A percentile compares a stretch with the other conserved stretches of the same genome.
Evolutionary conservation across 1,140 invertebrate species (phyloP).

Genomic region (Neoseiulus cucumeris): DNA sequence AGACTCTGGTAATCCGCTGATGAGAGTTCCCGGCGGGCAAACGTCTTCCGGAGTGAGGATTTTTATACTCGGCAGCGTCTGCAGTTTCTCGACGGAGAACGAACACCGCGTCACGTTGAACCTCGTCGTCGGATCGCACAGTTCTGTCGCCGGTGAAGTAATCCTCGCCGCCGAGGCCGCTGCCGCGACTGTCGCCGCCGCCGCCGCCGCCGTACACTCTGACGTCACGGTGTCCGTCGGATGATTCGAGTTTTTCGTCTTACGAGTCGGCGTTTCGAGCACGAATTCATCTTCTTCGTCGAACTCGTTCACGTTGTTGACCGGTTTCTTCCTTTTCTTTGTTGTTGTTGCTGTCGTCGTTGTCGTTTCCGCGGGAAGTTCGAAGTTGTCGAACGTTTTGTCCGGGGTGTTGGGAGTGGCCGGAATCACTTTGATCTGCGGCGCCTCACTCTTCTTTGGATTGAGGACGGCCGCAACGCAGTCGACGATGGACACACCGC

Average conservation of each 20-base stretch:
- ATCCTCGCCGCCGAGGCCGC: too few species aligned
- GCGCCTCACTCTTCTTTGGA: not conserved
- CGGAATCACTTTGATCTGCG: not conserved
- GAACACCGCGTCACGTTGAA: constrained; percentile 5
- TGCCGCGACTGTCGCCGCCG: too few species aligned
- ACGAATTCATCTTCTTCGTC: not conserved
- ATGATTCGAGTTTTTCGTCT: not conserved
- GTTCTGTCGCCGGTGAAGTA: too few species aligned
- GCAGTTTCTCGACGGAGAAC: not conserved
- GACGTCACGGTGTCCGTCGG: too few species aligned
- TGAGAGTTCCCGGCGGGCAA: not conserved
- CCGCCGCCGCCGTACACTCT: too few species aligned
- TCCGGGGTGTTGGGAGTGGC: not conserved
- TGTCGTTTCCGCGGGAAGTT: not conserved
- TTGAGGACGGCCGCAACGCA: not conserved
- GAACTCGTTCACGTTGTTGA: not conserved
- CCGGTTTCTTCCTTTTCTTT: not conserved
- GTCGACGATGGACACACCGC: not conserved
- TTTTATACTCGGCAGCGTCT: not conserved
- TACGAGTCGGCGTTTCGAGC: not conserved
- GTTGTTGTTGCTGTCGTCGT: not conserved
- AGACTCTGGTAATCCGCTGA: not conserved
- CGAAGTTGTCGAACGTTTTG: not conserved
- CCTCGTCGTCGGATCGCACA: not conserved
- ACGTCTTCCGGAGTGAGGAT: constrained; percentile 1